Base-by-base conservation (phyloP, 2,797 vertebrate species). In the Thamnophis elegans region DNA sequence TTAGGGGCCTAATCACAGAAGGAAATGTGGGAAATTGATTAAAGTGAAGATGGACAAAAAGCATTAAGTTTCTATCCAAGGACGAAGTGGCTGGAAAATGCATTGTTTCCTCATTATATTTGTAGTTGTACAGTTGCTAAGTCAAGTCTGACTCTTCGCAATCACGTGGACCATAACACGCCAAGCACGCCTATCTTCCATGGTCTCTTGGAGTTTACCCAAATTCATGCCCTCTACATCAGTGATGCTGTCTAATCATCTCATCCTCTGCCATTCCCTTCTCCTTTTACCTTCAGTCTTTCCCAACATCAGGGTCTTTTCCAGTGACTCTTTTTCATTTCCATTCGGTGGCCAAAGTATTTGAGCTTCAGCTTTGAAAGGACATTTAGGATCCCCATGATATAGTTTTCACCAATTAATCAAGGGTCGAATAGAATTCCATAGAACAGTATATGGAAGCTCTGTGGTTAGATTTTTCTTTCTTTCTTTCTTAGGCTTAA, bases 371-470 rank as follows among this genome's bases (percentile, higher is more conserved):
- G 62, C 28, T 68, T 68, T 2, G 0, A n/a, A 68, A 68, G n/a
- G 65, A 68, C 13, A 1, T 68, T 68, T 68, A 68, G 65, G 65
- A 7, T 60, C 7, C 36, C 51, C 10, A 11, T 91, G 32, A 8
- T 28, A 18, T 5, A 68, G 65, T n/a, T 16, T 68, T 87, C 59
- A 65, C 25, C 36, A 65, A 0, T 87, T 0, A 0, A 25, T 3
- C 42, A 95, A 93, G 94, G 94, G 92, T 88, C 51, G 82, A 13
- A 36, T 65, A 51, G 82, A 13, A n/a, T 65, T 91, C 56, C 85
- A 87, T 47, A 93, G 58, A 18, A 51, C 53, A 3, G 32, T n/a
- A 90, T 55, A 32, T 90, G 53, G 36, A 7, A 90, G n/a, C 13
- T 55, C 20, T 28, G 4, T n/a, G 13, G 32, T 78, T 22, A 90